These are phyloP conservation scores for Pygoscelis adeliae DNA, from an alignment of 2,113 vertebrate species.

Conservation along the genomic window DNA sequence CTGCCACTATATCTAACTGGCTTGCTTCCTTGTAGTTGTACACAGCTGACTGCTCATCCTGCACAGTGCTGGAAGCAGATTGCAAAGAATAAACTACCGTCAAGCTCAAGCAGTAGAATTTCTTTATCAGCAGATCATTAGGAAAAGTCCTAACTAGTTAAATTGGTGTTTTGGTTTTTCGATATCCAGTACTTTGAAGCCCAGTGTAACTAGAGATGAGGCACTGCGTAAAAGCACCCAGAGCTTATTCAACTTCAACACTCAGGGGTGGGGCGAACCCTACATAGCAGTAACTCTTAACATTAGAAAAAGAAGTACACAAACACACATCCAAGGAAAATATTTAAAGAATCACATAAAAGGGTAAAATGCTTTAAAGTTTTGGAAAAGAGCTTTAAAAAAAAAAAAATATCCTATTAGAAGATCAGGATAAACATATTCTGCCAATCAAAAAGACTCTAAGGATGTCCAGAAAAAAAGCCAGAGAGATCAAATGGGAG, in stretches of 20 bases:
- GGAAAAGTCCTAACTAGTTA: not conserved
- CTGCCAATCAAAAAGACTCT: not conserved
- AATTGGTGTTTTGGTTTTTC: not conserved
- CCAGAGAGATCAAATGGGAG: not conserved
- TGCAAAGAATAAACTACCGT: not conserved
- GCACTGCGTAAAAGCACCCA: not conserved
- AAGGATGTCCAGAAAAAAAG: not conserved
- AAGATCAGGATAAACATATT: not conserved
- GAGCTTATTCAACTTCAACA: not conserved
- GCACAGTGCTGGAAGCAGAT: not conserved
- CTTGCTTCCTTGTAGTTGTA: not conserved
- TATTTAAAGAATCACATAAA: not conserved
- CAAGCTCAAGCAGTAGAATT: not conserved
- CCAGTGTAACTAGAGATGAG: not conserved
- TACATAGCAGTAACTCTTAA: not conserved
- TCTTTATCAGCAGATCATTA: not conserved
- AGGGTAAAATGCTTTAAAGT: not conserved
- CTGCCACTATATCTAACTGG: not conserved
- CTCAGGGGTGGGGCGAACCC: fast-evolving
- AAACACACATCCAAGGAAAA: not conserved
- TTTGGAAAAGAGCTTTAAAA: not conserved
- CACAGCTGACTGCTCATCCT: not conserved
- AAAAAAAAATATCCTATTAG: not conserved
- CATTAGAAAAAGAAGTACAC: not conserved
- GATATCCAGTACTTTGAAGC: not conserved